phyloP scores from a whole-genome alignment of 1,140 invertebrate species.

The Polypedilum vanderplanki region DNA sequence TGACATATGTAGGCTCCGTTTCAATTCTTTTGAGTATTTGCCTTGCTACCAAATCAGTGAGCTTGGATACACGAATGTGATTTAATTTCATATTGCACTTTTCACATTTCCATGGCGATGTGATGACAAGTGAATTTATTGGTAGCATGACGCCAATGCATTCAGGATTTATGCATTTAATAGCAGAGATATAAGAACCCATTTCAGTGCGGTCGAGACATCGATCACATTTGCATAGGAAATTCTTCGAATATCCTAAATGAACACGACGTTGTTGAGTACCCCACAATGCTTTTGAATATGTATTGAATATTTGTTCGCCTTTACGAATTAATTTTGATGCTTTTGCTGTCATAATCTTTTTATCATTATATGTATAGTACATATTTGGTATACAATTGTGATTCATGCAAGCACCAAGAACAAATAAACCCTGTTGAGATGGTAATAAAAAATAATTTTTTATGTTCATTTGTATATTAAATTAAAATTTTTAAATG shows the following conservation, averaged over 20 bases:
- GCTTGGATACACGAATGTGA: background rate
- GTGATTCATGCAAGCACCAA: constrained; percentile 64
- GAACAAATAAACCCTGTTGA: constrained; percentile 54
- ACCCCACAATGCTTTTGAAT: constrained; percentile 60
- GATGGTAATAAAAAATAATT: no score
- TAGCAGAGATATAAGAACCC: constrained; percentile 46
- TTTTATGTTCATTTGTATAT: no score
- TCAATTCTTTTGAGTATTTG: background rate
- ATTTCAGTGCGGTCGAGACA: constrained; percentile 58
- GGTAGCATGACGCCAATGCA: constrained; percentile 46
- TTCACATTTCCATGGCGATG: constrained; percentile 47
- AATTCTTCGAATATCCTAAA: constrained; percentile 59
- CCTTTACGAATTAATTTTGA: constrained; percentile 52
- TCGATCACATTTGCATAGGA: constrained; percentile 57
- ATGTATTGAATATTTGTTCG: constrained; percentile 59
- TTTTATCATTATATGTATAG: constrained; percentile 50
- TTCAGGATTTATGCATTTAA: constrained; percentile 46
- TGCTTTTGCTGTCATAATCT: constrained; percentile 52
- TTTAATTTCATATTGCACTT: constrained; percentile 38
- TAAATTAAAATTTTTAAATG: no score
- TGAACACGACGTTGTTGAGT: constrained; percentile 55
- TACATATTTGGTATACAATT: constrained; percentile 61
- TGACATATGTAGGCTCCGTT: constrained; percentile 27
- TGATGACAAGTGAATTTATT: constrained; percentile 43
- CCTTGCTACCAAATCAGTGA: background rate